phyloP scores from a whole-genome alignment of 2,888 invertebrate species.

The Serrognathus titanus region DNA sequence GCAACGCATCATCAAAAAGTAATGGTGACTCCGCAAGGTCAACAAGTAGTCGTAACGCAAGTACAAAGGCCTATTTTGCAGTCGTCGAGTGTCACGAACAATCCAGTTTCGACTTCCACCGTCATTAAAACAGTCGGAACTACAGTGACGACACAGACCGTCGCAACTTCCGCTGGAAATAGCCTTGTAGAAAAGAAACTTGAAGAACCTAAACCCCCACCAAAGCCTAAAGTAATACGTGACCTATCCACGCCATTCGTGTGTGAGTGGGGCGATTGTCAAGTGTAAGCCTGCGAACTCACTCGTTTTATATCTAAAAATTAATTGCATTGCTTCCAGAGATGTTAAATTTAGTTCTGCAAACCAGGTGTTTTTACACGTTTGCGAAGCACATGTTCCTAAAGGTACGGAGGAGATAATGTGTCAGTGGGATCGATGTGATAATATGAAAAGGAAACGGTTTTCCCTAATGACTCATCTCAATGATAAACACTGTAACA shows the following conservation, averaged over 20 bases:
- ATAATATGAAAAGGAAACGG: conserved; percentile 81
- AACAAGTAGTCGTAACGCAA: conserved; percentile 64
- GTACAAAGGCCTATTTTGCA: conserved; percentile 55
- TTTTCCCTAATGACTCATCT: conserved; percentile 97
- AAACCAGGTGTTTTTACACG: conserved; percentile 82
- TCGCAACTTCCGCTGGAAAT: conserved; percentile 29
- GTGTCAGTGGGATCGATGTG: conserved; percentile 90
- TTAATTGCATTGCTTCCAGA: conserved; percentile 27
- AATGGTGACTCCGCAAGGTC: conserved; percentile 64
- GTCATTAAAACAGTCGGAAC: conserved; percentile 35
- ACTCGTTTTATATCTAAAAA: not conserved
- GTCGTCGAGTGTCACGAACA: conserved; percentile 50
- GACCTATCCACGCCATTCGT: conserved; percentile 58
- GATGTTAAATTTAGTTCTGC: conserved; percentile 68
- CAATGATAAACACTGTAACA: conserved; percentile 89
- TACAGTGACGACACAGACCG: conserved; percentile 26
- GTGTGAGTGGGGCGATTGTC: conserved; percentile 94
- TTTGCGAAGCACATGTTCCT: conserved; percentile 81
- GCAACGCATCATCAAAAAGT: conserved; percentile 55
- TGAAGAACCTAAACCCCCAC: conserved; percentile 24
- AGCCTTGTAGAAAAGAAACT: conserved; percentile 31
- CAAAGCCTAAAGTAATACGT: conserved; percentile 43
- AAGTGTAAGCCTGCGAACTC: conserved; percentile 52
- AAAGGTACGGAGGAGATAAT: conserved; percentile 66
- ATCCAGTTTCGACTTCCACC: conserved; percentile 44